Percentiles rank a stretch among this genome's conserved stretches.
These are phyloP conservation scores for Miichthys miiuy DNA, from an alignment of 2,797 vertebrate species.

Conservation along the genomic window DNA sequence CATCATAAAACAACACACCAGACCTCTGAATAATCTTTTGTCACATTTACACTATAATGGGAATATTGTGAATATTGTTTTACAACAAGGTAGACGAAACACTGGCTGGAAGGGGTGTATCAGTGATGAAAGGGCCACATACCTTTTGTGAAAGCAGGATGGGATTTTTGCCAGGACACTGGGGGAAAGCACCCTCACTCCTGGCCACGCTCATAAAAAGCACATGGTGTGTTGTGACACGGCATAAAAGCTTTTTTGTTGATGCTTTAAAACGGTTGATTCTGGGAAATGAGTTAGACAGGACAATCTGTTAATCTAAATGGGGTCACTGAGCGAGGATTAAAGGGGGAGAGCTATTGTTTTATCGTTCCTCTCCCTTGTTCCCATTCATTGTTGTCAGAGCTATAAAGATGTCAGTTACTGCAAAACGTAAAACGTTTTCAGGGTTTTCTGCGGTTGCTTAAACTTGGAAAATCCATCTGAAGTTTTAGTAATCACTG, in stretches of 20 bases:
- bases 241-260: conserved; percentile 69
- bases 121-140: conserved; percentile 56
- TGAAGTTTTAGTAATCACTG: not conserved
- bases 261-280: conserved; percentile 63
- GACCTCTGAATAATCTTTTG: conserved; percentile 6
- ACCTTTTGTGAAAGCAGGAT: conserved; percentile 61
- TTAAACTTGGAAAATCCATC: not conserved
- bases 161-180: conserved; percentile 61
- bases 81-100: conserved; percentile 29
- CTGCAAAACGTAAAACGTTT: not conserved
- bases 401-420: conserved; percentile 10
- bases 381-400: not conserved
- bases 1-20: conserved; percentile 5
- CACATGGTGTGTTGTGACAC: conserved; percentile 53
- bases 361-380: conserved; percentile 2
- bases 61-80: conserved; percentile 36
- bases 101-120: not conserved
- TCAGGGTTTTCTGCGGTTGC: not conserved
- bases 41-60: conserved; percentile 21
- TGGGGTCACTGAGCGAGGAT: conserved; percentile 58
- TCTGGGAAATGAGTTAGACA: conserved; percentile 65
- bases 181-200: conserved; percentile 47
- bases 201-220: conserved; percentile 56
- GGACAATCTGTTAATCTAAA: conserved; percentile 75
- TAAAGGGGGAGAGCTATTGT: conserved; percentile 56